Evolutionary conservation across 2,797 vertebrate species (phyloP), one percentile per base, ranked within the genome.

Genomic region (Pogonophryne albipinna): DNA sequence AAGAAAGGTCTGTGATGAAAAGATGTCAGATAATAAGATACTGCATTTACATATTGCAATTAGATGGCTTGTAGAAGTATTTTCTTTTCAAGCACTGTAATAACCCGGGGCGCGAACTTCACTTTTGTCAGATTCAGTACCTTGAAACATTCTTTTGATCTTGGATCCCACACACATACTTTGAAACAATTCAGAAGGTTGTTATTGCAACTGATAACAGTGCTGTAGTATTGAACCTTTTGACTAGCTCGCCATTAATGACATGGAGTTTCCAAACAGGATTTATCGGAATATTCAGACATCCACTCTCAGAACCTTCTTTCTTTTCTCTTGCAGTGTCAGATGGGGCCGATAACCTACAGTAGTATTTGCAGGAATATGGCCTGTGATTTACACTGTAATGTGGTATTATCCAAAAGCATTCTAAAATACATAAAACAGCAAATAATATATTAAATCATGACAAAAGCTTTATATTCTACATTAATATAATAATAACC

Each of bases 401-500:
- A 34, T 23, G 34, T 64, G 27, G 5, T 67, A 67, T 61, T 49
- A 45, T 47, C 31, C 31, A 55, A 57, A 66, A 67, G 64, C n/a
- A 67, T 51, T 44, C 53, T 55, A 16, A 74, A 57, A 67, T 47
- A 75, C 50, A 82, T 52, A 77, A 57, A 71, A 51, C 2, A 1
- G 8, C 19, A 73, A 53, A 58, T 23, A 62, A 49, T 49, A 20
- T 20, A 50, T 73, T 53, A 70, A 68, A 71, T 53, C 59, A 55
- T 47, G 15, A 52, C 45, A 42, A 20, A 52, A n/a, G n/a, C 27
- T 70, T 78, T 74, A 67, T 70, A 70, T 67, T 75, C 64, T 80
- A 77, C 46, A 47, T 34, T 80, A 59, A 85, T 63, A 67, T 42
- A 78, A 76, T 62, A 67, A 74, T 44, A 76, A 79, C 31, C 23